Evolutionary conservation across 2,113 vertebrate species (phyloP).

Genomic region (Callocephalon fimbriatum): DNA sequence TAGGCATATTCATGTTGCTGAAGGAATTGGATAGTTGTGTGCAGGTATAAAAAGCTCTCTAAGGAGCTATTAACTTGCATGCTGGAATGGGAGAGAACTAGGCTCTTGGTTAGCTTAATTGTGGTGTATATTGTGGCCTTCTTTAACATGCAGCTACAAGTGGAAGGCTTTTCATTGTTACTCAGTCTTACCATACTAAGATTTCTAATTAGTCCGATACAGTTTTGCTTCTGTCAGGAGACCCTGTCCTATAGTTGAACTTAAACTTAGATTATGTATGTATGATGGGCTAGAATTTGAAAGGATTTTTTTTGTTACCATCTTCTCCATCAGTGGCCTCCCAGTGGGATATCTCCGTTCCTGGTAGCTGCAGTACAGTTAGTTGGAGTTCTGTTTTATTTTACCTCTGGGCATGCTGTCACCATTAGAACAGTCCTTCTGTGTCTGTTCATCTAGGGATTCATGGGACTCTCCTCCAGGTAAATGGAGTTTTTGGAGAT

Average conservation of each 20-base stretch:
- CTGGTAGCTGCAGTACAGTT: neutral
- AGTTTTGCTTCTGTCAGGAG: neutral
- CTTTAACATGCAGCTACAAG: neutral
- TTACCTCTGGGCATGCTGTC: neutral
- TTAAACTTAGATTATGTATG: neutral
- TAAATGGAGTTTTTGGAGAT: neutral
- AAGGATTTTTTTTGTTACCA: neutral
- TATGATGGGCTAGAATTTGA: neutral
- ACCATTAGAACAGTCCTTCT: neutral
- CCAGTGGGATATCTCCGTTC: neutral
- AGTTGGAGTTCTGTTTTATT: neutral
- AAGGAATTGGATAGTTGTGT: neutral
- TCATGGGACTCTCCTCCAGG: neutral
- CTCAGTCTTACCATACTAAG: neutral
- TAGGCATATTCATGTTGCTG: neutral
- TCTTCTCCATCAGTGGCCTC: neutral
- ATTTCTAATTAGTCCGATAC: neutral
- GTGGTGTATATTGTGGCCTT: neutral
- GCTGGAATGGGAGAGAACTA: neutral
- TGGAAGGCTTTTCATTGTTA: neutral
- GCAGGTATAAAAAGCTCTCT: neutral
- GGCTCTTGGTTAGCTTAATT: neutral
- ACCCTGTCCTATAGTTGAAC: neutral
- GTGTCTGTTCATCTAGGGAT: neutral
- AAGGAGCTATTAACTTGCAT: neutral